These are phyloP conservation scores for Urophycis tenuis DNA, from an alignment of 2,797 vertebrate genomes.

Conservation along the genomic window DNA sequence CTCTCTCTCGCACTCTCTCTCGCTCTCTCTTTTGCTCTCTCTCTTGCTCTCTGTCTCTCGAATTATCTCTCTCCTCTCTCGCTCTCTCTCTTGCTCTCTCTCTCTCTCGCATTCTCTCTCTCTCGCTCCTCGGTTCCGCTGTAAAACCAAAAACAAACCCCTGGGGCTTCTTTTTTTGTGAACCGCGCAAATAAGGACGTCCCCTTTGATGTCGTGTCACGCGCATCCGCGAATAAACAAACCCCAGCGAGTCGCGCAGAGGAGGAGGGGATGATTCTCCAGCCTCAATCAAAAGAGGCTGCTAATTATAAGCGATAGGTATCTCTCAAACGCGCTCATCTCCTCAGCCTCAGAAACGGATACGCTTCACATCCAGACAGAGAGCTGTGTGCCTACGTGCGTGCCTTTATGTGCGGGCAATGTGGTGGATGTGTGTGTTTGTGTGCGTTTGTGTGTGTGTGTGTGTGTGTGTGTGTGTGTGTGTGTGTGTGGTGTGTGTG, in stretches of 20 bases:
- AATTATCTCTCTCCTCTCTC: no score
- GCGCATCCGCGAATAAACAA: neutral
- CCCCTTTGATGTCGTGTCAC: neutral
- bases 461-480: neutral
- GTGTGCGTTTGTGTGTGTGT: neutral
- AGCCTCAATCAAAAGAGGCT: conserved; percentile 3
- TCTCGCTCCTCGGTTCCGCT: neutral
- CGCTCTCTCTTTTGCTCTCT: no score
- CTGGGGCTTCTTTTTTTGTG: neutral
- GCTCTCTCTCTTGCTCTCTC: no score
- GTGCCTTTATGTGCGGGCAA: neutral
- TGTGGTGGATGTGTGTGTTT: neutral
- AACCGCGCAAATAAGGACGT: neutral
- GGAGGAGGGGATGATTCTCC: neutral
- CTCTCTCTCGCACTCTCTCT: no score
- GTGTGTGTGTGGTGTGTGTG: neutral
- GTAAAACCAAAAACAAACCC: neutral
- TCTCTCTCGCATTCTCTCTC: no score
- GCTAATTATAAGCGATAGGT: conserved; percentile 10
- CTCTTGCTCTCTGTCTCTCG: no score
- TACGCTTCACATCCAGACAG: neutral
- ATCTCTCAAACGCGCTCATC: no score
- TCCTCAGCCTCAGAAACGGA: conserved; percentile 9
- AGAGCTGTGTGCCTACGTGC: neutral
- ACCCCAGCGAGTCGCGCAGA: neutral